Conservation (phyloP, 2,113 vertebrate species). For the Siniperca knerii region DNA sequence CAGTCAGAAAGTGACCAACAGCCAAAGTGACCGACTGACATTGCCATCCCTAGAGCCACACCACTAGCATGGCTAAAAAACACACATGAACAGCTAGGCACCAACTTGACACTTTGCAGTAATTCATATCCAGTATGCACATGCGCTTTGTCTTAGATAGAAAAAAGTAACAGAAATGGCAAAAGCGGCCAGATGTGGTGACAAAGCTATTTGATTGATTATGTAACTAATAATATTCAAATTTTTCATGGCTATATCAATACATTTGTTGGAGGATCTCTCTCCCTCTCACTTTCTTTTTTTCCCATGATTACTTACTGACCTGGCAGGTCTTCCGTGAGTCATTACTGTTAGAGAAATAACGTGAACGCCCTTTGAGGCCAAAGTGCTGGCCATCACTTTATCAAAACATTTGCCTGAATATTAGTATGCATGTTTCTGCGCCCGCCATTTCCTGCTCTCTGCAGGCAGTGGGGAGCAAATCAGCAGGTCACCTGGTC, state of each 20-base stretch:
- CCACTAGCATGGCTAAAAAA: not conserved
- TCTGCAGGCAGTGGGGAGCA: slow-evolving; percentile 22
- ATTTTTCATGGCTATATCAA: not conserved
- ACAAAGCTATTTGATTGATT: not conserved
- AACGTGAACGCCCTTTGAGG: slow-evolving; percentile 2
- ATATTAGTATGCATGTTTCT: slow-evolving; percentile 50
- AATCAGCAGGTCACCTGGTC: slow-evolving; percentile 37
- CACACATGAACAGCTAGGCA: not conserved
- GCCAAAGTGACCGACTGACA: not conserved
- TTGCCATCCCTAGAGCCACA: not conserved
- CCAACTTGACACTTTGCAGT: not conserved
- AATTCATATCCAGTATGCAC: too few relatives aligned
- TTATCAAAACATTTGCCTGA: slow-evolving; percentile 41
- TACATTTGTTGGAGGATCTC: not conserved
- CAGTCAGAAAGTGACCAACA: not conserved
- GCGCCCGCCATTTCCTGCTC: slow-evolving; percentile 13
- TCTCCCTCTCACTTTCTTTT: not conserved
- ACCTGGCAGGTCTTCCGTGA: slow-evolving; percentile 19
- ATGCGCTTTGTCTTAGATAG: not conserved
- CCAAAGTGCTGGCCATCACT: slow-evolving; percentile 7
- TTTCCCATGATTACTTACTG: slow-evolving; percentile 15
- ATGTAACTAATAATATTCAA: not conserved
- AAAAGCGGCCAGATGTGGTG: not conserved
- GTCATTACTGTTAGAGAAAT: slow-evolving; percentile 23
- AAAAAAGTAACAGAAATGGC: not conserved